These are phyloP conservation scores for Meloidogyne chitwoodi DNA, from an alignment of 1,140 invertebrate genomes.

Conservation along the genomic window DNA sequence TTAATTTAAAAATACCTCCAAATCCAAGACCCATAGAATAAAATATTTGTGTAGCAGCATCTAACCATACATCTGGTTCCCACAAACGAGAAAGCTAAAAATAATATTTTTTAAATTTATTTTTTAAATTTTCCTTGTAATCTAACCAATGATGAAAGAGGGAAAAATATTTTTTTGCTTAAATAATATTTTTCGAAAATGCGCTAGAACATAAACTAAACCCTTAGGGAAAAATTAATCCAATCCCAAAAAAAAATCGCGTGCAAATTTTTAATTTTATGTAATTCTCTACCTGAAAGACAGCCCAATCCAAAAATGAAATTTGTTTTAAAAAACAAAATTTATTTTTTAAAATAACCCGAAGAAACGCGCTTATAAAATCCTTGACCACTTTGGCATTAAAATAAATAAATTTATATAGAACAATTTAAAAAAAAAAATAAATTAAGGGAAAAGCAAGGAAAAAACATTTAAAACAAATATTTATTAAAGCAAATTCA, in stretches of 20 bases:
- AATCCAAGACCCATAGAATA: constrained; percentile 91
- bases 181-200: not conserved
- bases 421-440: not conserved
- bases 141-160: no score
- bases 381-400: constrained; percentile 36
- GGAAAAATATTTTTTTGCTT: no score
- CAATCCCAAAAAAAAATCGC: not conserved
- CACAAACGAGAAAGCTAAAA: constrained; percentile 49
- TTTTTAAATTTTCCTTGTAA: no score
- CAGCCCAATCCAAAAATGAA: not conserved
- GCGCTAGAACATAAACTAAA: not conserved
- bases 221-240: not conserved
- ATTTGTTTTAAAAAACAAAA: not conserved
- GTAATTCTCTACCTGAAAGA: not conserved
- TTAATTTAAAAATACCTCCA: constrained; percentile 64
- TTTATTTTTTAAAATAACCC: constrained; percentile 3
- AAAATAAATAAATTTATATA: not conserved
- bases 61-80: constrained; percentile 75
- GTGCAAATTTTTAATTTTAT: not conserved
- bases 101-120: not conserved
- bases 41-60: constrained; percentile 94
- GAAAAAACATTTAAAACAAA: no score
- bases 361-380: not conserved
- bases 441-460: not conserved
- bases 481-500: no score